Percentiles rank a stretch among this genome's conserved stretches.
Conservation (phyloP, 2,113 vertebrate genomes). For the Anoura caudifer region DNA sequence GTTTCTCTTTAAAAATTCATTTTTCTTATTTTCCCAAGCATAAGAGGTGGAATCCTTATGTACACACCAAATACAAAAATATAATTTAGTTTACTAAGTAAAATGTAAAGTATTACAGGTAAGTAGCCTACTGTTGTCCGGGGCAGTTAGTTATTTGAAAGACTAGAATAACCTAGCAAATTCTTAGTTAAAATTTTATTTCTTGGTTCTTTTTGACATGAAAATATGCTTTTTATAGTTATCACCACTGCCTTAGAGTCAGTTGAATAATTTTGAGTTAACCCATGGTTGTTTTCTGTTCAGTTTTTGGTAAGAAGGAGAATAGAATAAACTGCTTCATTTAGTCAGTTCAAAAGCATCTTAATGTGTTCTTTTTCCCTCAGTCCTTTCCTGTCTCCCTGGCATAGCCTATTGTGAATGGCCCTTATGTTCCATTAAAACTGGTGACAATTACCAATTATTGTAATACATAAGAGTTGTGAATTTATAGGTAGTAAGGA, state of each 20-base stretch:
- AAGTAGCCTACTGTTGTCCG: neutral
- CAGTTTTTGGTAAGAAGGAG: neutral
- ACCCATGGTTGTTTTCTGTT: neutral
- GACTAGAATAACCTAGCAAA: neutral
- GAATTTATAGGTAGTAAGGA: neutral
- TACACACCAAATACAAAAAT: neutral
- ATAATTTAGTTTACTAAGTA: constrained; percentile 3
- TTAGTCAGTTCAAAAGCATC: neutral
- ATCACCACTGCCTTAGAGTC: neutral
- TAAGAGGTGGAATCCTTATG: neutral
- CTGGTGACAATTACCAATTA: neutral
- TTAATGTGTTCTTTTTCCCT: neutral
- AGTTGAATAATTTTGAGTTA: constrained; percentile 20
- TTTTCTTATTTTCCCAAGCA: neutral
- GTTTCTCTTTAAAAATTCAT: neutral
- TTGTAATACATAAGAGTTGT: neutral
- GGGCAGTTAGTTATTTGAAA: constrained; percentile 14
- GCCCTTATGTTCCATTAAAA: neutral
- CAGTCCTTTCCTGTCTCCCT: neutral
- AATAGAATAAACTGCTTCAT: neutral
- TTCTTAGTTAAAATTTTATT: constrained; percentile 37
- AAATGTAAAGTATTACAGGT: neutral
- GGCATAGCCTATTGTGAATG: neutral
- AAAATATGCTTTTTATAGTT: neutral
- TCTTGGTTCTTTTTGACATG: neutral